Percentiles rank a stretch among this genome's conserved stretches.
Evolutionary conservation across 2,888 invertebrate genomes (phyloP).

Genomic region (Blomia tropicalis): DNA sequence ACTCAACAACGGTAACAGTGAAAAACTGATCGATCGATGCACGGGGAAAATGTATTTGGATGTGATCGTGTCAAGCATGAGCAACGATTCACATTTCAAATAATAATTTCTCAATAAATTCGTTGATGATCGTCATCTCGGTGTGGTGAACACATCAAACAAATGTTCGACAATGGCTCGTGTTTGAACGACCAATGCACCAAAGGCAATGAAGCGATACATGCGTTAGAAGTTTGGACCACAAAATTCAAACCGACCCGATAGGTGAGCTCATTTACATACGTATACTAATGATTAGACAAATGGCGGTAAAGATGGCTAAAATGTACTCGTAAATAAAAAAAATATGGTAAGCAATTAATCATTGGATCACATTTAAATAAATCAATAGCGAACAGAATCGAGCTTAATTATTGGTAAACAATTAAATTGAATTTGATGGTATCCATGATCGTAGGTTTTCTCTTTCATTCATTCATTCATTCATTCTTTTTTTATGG

Average conservation of each 20-base stretch:
- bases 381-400: conserved; percentile 4
- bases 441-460: too few relatives aligned
- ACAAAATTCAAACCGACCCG: not conserved
- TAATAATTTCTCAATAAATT: too few relatives aligned
- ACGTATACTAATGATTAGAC: conserved; percentile 3
- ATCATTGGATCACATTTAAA: conserved; percentile 6
- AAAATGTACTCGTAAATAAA: not conserved
- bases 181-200: too few relatives aligned
- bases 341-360: not conserved
- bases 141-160: not conserved
- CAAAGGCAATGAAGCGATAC: not conserved
- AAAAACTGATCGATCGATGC: too few relatives aligned
- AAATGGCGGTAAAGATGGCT: not conserved
- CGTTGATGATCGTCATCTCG: not conserved
- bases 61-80: too few relatives aligned
- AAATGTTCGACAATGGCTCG: not conserved
- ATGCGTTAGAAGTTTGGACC: not conserved
- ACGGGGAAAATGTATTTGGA: too few relatives aligned
- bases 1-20: too few relatives aligned
- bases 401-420: conserved; percentile 6
- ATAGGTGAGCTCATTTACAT: not conserved
- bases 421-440: conserved; percentile 3
- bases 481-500: too few relatives aligned
- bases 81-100: too few relatives aligned
- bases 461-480: too few relatives aligned